Base-by-base conservation (phyloP, 2,797 vertebrate species). In the Ptychobarbus kaznakovi region DNA sequence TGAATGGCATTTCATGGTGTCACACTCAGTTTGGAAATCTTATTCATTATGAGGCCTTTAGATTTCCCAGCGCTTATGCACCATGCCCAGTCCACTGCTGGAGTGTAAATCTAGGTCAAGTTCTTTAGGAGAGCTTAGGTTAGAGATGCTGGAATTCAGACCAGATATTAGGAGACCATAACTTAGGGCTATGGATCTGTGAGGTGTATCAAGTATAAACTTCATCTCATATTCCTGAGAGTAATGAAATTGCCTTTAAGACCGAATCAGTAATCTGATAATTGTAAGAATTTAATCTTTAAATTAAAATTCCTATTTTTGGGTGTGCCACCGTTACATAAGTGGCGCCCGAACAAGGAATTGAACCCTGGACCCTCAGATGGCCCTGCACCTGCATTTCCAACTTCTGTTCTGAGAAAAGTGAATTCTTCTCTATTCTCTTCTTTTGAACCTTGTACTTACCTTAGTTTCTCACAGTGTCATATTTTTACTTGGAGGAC, bases 1-100 rank as follows among this genome's bases (percentile, higher is more conserved):
- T 77, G 4, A 90, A 84, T 77, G 74, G 65, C 91, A 89, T 90
- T 89, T 90, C 87, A 92, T 90, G 86, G 85, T 91, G 92, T 93
- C 92, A 87, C 87, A 88, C 82, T 85, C 69, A 76, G 86, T 94
- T 93, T 90, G 87, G 84, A 87, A 86, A 87, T 89, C 66, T 78
- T 44, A 51, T 42, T 87, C 61, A 74, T 91, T 92, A 92, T 88
- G 70, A 76, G 82, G 84, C 80, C 88, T 88, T 86, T 49, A 12
- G 1, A 42, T 32, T 75, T 20, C 25, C 28, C 22, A 20, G 6
- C 0, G 6, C 22, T 28, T 56, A 65, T n/a, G 28, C 13, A 80
- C 12, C 9, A 53, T 56, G 20, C 40, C 18, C 44, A 74, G 78
- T 88, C 25, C 6, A 53, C 6, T 44, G 13, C 16, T 74, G 16